A percentile compares a stretch with the other conserved stretches of the same genome.
phyloP scores from a whole-genome alignment of 1,140 invertebrate species.

The Eupristina koningsbergeri region DNA sequence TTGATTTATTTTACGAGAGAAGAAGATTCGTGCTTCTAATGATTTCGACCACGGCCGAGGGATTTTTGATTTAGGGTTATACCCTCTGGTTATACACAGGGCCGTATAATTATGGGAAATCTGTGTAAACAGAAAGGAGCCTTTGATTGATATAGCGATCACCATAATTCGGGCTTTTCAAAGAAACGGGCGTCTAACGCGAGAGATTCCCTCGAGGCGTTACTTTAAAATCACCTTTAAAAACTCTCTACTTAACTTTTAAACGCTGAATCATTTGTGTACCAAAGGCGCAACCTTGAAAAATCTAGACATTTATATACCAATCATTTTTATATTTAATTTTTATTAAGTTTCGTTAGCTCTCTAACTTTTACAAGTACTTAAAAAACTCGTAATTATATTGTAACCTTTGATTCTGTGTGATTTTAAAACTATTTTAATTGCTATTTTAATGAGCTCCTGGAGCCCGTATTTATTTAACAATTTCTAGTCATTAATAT shows the following conservation, averaged over 20 bases:
- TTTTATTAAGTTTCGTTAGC: too few species aligned
- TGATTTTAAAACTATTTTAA: neutral
- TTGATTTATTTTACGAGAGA: conserved; percentile 16
- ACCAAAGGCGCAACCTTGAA: neutral
- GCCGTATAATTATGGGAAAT: conserved; percentile 8
- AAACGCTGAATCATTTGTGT: neutral
- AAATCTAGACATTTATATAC: neutral
- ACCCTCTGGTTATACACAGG: neutral
- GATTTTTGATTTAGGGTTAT: conserved; percentile 31
- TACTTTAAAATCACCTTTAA: neutral
- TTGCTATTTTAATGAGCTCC: conserved; percentile 1
- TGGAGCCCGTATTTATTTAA: neutral
- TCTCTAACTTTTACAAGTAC: too few species aligned
- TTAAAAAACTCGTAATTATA: neutral
- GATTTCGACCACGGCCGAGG: neutral
- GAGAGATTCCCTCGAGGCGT: neutral
- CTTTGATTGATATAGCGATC: conserved; percentile 24
- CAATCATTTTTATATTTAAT: too few species aligned
- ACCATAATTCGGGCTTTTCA: neutral
- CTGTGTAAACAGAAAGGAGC: conserved; percentile 11
- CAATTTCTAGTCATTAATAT: neutral
- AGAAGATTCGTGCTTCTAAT: neutral
- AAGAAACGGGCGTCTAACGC: neutral
- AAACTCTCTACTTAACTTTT: neutral
- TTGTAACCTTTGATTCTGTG: neutral